Percentiles rank a stretch among this genome's conserved stretches.
These are phyloP conservation scores for Aphidius ervi DNA, from an alignment of 1,140 invertebrate genomes.

Conservation along the genomic window DNA sequence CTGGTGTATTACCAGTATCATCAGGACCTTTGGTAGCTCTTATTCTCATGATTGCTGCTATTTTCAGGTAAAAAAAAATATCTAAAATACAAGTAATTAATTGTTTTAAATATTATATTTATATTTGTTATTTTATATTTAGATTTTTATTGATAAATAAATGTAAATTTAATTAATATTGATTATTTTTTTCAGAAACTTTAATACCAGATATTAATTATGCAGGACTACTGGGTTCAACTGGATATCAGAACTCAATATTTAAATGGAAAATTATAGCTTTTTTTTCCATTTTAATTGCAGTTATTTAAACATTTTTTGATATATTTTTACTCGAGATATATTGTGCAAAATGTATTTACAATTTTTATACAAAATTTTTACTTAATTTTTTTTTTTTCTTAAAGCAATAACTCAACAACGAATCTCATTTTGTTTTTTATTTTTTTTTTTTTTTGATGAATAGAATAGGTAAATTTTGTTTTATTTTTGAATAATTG, in stretches of 20 bases:
- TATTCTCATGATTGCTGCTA: conserved; percentile 44
- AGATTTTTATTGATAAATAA: background rate
- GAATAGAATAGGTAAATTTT: too few relatives aligned
- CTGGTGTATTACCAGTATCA: conserved; percentile 50
- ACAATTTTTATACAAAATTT: background rate
- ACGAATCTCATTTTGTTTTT: too few relatives aligned
- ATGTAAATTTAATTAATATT: background rate
- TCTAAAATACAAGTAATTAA: background rate
- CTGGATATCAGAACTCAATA: conserved; percentile 29
- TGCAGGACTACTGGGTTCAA: conserved; percentile 53
- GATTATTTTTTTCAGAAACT: conserved; percentile 57
- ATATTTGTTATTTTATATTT: conserved; percentile 2
- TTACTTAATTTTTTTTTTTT: background rate
- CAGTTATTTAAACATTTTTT: too few relatives aligned
- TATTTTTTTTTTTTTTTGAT: too few relatives aligned
- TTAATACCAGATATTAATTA: conserved; percentile 68
- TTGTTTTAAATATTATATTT: conserved; percentile 1
- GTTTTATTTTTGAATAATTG: too few relatives aligned
- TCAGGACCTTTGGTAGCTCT: conserved; percentile 46
- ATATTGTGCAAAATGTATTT: too few relatives aligned
- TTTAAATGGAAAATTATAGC: conserved; percentile 38
- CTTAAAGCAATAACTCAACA: too few relatives aligned
- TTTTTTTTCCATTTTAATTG: conserved; percentile 28
- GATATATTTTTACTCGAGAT: too few relatives aligned
- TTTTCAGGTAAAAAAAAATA: conserved; percentile 43